Percentiles rank a stretch among this genome's conserved stretches.
phyloP scores from a whole-genome alignment of 2,113 vertebrate species.

The Corydoras maculifer region DNA sequence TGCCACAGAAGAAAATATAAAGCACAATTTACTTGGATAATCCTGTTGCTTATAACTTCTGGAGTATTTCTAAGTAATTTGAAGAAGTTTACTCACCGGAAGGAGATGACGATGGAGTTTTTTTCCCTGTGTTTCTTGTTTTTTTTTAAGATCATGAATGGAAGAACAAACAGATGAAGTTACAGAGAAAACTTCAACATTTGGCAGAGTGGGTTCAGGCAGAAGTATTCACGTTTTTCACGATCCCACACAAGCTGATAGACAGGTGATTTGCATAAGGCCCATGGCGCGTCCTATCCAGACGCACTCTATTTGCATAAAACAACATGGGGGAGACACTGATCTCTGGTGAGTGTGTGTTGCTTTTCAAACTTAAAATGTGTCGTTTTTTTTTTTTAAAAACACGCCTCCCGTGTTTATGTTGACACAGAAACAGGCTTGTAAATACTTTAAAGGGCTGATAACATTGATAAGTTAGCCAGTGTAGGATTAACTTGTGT shows the following conservation, averaged over 20 bases:
- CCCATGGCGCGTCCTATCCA: constrained; percentile 69
- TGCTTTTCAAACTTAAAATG: constrained; percentile 27
- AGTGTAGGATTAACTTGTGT: background rate
- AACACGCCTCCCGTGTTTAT: constrained; percentile 6
- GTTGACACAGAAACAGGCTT: constrained; percentile 7
- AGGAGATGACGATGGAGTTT: background rate
- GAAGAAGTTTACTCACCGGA: constrained; percentile 22
- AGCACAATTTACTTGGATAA: too few species aligned
- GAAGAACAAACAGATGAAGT: background rate
- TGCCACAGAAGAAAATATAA: too few species aligned
- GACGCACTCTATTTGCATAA: constrained; percentile 81
- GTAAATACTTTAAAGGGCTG: constrained; percentile 4
- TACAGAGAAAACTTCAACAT: constrained; percentile 51
- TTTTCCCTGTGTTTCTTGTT: background rate
- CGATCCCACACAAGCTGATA: constrained; percentile 47
- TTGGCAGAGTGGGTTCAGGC: constrained; percentile 58
- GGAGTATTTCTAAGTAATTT: too few species aligned
- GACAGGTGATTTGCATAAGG: constrained; percentile 77
- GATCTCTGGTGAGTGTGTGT: constrained; percentile 35
- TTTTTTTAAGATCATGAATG: background rate
- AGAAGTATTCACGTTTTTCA: constrained; percentile 56
- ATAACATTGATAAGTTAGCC: background rate
- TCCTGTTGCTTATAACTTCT: too few species aligned
- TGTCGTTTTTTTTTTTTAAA: constrained; percentile 12
- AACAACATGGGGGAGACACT: constrained; percentile 64